A percentile compares a stretch with the other conserved stretches of the same genome.
Conservation (phyloP, 2,797 vertebrate genomes). For the Taenioides sp. region DNA sequence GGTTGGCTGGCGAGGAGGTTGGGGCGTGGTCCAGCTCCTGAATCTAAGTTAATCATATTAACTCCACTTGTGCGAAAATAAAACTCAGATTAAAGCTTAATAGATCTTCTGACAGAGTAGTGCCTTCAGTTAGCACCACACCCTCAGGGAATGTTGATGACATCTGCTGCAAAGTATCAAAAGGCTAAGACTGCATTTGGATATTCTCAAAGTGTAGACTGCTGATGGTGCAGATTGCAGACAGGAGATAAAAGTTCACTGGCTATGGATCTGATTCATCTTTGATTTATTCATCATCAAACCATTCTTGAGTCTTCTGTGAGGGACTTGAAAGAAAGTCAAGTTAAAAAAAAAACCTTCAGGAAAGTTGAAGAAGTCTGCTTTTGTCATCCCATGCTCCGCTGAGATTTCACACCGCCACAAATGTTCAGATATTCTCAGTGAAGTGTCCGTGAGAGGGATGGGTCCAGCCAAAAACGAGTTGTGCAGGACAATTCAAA, state of each 20-base stretch:
- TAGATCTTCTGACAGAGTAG: too few relatives aligned
- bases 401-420: background rate
- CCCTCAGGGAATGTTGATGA: too few relatives aligned
- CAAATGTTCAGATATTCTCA: background rate
- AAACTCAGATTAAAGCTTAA: too few relatives aligned
- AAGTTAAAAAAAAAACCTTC: background rate
- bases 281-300: slow-evolving; percentile 43
- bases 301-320: background rate
- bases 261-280: background rate
- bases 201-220: background rate
- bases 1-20: too few relatives aligned
- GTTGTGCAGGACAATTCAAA: background rate
- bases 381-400: background rate
- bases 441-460: background rate
- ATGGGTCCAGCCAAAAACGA: background rate
- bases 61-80: too few relatives aligned
- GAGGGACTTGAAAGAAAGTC: slow-evolving; percentile 2
- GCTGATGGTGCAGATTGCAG: background rate
- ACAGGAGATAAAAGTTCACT: too few relatives aligned
- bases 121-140: too few relatives aligned
- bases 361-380: background rate
- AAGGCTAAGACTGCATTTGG: too few relatives aligned
- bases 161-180: too few relatives aligned
- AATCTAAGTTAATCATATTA: too few relatives aligned
- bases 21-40: too few relatives aligned